Evolutionary conservation across 35 echinoderm and acorn worm genomes (phyloP).

Genomic region (Patiria miniata): DNA sequence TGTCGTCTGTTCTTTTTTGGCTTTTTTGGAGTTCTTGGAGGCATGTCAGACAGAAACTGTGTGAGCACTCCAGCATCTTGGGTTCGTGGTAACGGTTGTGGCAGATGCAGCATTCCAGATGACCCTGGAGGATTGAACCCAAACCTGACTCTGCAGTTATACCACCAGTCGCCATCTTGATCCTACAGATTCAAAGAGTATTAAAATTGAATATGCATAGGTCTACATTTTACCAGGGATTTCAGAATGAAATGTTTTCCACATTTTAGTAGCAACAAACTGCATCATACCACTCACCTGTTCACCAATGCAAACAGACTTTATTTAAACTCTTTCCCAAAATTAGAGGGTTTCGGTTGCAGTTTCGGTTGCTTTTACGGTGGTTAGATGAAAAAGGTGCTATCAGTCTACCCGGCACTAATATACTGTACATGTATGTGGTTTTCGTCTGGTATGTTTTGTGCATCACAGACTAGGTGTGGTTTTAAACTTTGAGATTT

Average conservation of each 20-base stretch:
- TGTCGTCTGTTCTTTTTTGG: background rate
- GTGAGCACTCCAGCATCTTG: slow-evolving; percentile 9
- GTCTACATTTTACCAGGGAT: background rate
- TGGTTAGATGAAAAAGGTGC: too few relatives aligned
- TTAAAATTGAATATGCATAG: background rate
- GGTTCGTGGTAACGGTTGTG: slow-evolving; percentile 1
- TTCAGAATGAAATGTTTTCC: background rate
- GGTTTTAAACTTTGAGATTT: too few relatives aligned
- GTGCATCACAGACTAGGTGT: too few relatives aligned
- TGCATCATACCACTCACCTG: background rate
- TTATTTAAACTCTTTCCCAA: background rate
- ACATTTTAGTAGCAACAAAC: background rate
- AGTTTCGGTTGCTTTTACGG: too few relatives aligned
- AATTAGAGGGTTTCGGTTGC: background rate
- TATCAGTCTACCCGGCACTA: too few relatives aligned
- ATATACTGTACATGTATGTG: too few relatives aligned
- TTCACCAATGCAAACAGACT: background rate
- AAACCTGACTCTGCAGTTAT: background rate
- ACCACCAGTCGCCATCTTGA: background rate
- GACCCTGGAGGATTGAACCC: background rate
- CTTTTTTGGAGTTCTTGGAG: slow-evolving; percentile 1
- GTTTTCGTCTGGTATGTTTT: too few relatives aligned
- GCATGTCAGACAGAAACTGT: slow-evolving; percentile 10
- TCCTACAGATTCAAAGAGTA: background rate
- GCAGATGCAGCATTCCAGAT: slow-evolving; percentile 15